These are phyloP conservation scores for Drosophila mauritiana DNA, from an alignment of 1,140 invertebrate species.

Conservation along the genomic window DNA sequence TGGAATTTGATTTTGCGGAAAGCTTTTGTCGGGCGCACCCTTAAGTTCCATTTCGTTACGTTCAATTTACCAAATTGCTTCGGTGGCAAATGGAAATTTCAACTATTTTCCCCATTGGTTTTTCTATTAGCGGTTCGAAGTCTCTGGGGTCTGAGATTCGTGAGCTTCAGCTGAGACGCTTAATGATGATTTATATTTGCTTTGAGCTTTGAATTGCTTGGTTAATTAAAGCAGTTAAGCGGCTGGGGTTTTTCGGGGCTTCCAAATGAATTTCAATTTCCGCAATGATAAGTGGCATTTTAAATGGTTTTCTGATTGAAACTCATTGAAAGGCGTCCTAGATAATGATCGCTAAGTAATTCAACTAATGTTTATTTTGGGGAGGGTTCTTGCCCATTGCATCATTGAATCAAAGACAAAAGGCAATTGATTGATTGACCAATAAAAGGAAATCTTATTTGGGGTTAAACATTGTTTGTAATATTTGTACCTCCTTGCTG, in stretches of 20 bases:
- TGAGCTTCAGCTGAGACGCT: slow-evolving; percentile 13
- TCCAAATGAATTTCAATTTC: slow-evolving; percentile 63
- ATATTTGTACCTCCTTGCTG: no score
- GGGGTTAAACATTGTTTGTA: not conserved
- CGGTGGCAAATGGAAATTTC: slow-evolving; percentile 68
- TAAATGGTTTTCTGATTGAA: slow-evolving; percentile 52
- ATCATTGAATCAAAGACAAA: not conserved
- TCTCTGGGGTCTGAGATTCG: slow-evolving; percentile 5
- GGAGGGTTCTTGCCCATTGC: slow-evolving; percentile 16
- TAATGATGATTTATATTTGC: slow-evolving; percentile 75
- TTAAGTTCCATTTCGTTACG: slow-evolving; percentile 60
- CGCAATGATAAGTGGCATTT: slow-evolving; percentile 46
- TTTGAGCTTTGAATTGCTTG: slow-evolving; percentile 49
- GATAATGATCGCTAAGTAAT: slow-evolving; percentile 36
- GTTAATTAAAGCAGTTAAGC: slow-evolving; percentile 41
- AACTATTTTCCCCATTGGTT: slow-evolving; percentile 49
- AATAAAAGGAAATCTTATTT: slow-evolving; percentile 1
- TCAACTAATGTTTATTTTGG: slow-evolving; percentile 9
- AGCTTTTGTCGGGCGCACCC: slow-evolving; percentile 29
- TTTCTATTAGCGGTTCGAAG: slow-evolving; percentile 37
- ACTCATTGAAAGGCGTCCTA: slow-evolving; percentile 41
- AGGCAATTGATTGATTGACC: no score
- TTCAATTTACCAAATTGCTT: slow-evolving; percentile 79
- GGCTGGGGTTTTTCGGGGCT: not conserved
- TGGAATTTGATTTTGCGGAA: slow-evolving; percentile 71